Conservation (phyloP, 23 tunicate species). For the Aplidium turbinatum region DNA sequence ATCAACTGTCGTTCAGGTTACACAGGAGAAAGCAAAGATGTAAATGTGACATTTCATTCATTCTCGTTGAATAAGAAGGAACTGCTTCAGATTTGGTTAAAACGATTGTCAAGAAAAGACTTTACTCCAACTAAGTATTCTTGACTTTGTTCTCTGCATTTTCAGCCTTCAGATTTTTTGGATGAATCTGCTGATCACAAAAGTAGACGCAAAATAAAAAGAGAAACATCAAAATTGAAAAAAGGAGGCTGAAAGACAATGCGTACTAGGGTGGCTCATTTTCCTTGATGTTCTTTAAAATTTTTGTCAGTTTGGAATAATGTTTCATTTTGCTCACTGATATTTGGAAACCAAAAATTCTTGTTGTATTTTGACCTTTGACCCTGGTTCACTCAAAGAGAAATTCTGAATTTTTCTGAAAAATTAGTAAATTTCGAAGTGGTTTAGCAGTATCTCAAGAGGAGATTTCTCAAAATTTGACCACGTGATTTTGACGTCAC, state of each 20-base stretch:
- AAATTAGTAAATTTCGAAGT: too few species aligned
- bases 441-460: too few species aligned
- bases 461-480: too few species aligned
- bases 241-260: slow-evolving; percentile 10
- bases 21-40: slow-evolving; percentile 4
- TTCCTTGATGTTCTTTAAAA: too few species aligned
- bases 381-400: too few species aligned
- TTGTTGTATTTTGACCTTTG: too few species aligned
- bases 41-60: slow-evolving; percentile 5
- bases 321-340: too few species aligned
- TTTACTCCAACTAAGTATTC: slow-evolving; percentile 15
- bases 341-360: too few species aligned
- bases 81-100: slow-evolving; percentile 6
- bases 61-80: slow-evolving; percentile 2
- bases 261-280: too few species aligned
- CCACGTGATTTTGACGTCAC: too few species aligned
- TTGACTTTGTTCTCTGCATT: slow-evolving; percentile 10
- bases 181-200: slow-evolving; percentile 7
- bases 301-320: too few species aligned
- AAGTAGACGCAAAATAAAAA: slow-evolving; percentile 2
- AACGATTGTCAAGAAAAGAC: slow-evolving; percentile 15
- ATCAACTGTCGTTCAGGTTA: slow-evolving; percentile 20
- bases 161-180: neutral
- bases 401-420: too few species aligned
- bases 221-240: neutral